Evolutionary conservation across 2,888 invertebrate genomes (phyloP), one percentile per base, ranked within the genome.

Genomic region (Matsumyia berberina): DNA sequence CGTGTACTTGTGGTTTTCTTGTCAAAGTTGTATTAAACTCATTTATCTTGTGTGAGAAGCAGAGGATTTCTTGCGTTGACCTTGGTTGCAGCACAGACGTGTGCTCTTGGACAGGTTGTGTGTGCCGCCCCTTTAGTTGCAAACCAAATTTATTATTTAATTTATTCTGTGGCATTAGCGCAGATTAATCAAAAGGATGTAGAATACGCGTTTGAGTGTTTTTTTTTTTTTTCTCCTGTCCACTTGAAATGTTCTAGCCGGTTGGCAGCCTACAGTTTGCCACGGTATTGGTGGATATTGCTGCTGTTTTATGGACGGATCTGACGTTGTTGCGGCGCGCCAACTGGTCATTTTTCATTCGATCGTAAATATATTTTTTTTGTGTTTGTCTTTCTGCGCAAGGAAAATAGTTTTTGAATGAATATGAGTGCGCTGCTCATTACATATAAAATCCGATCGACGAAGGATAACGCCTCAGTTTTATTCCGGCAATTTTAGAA

Each of bases 331-430:
- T 33, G 60, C 62, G 17, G 9, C 33, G 60, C 72, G 64, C 42
- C 69, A 74, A 85, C 69, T 79, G 79, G 73, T 58, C 42, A 85
- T 74, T 85, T 80, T 80, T 85, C 85, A 80, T 80, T 85, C 69
- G 85, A 80, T 85, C 80, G 74, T 80, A 85, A 83, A 83, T 78
- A 60, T 51, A 17, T 64, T 15, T 35, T 70, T 42, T 62, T 42
- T 72, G 37, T 57, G 29, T 55, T 55, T 33, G 67, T 55, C 24
- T 31, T 55, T 73, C 17, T 73, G 62, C 39, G 44, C 46, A 55
- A 66, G 69, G 24, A 53, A 46, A 76, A 70, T 64, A 33, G 57
- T 76, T 69, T 80, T 64, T 69, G 51, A 85, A 79, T 58, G 69
- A 85, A 74, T 79, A 42, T 60, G 57, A 37, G 67, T 64, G 70